Base-by-base conservation (phyloP, 2,888 invertebrate species). In the Pandemis heparana region DNA sequence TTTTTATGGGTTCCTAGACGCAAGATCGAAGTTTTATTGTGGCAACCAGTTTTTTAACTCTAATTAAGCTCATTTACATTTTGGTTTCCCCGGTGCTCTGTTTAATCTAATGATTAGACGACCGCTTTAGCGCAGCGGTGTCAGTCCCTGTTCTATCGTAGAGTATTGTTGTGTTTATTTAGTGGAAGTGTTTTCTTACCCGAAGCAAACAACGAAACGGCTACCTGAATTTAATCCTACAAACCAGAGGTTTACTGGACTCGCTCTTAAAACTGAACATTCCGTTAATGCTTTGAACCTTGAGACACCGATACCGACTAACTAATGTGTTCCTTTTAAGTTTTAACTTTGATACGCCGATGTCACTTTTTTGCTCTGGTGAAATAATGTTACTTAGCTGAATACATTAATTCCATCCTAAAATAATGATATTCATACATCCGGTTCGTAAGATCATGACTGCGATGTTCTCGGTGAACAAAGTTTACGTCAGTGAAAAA, bases 101-200 rank as follows among this genome's bases (percentile, higher is more conserved):
- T 84, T 83, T 82, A 77, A 76, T 75, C 74, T 76, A 78, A 76
- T 75, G 75, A 83, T 85, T 84, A 84, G 82, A 70, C 72, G 72
- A 77, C 77, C 81, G 70, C 73, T 75, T 75, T 60, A 65, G 56
- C 69, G 70, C 60, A 16, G 74, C 70, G 62, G 66, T 65, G 70
- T 60, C 70, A 65, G 72, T 68, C 62, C 74, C 70, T 74, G 65
- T 41, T 74, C 74, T 74, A 74, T 62, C 71, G 61, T 70, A 74
- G 79, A 77, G 81, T 82, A 56, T 81, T 80, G 82, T 82, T 77
- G 78, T 79, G 83, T 84, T 82, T 82, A 81, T 81, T 82, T 78
- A 81, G 83, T 84, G 79, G 82, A 83, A 82, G 84, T 83, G 83
- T 84, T 85, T 84, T 84, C 82, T 82, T 79, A 78, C 78, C 80